Conservation (phyloP, 2,797 vertebrate species). For the Prunella strophiata region DNA sequence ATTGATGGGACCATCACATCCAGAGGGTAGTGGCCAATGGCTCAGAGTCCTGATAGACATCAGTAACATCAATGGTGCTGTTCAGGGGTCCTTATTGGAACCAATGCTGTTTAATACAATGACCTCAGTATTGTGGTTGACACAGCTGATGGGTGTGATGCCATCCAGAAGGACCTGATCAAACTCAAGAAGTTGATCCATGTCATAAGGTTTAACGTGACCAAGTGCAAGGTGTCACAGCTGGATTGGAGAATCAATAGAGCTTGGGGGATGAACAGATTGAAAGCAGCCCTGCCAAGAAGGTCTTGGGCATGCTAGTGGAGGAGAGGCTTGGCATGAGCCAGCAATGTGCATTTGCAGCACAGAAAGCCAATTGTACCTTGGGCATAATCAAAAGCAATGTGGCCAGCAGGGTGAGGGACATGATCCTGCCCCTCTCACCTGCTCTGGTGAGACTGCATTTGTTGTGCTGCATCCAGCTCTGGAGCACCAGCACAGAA, state of each 20-base stretch:
- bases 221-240: not conserved
- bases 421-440: not conserved
- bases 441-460: not conserved
- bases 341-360: not conserved
- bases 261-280: not conserved
- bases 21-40: not conserved
- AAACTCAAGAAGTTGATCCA: not conserved
- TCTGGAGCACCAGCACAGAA: accelerated
- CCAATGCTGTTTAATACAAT: not conserved
- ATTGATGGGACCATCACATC: not conserved
- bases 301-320: not conserved
- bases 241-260: not conserved
- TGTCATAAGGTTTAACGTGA: not conserved
- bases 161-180: not conserved
- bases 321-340: not conserved
- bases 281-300: accelerated
- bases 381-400: not conserved
- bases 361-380: not conserved
- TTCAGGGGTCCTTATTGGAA: not conserved
- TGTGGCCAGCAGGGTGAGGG: not conserved
- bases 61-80: not conserved
- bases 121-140: not conserved
- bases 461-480: not conserved
- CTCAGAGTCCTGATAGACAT: not conserved
- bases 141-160: not conserved